Base-by-base conservation (phyloP, 2,113 vertebrate genomes). In the Cranoglanis bouderius region DNA sequence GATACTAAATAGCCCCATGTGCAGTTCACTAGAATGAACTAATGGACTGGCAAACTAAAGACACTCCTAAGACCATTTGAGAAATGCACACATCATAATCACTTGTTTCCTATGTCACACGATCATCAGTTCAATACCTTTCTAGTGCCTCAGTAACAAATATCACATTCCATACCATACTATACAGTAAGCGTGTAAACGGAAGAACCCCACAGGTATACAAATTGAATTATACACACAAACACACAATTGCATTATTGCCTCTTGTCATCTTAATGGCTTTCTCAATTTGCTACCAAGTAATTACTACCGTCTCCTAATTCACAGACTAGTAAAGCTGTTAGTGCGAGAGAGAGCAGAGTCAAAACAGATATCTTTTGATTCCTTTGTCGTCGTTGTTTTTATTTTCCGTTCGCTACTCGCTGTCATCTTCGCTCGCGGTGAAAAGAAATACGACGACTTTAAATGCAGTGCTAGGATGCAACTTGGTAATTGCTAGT, bases 401-500 rank as follows among this genome's bases (percentile, higher is more conserved):
- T 57, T 82, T 63, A 19, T 74, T 84, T 26, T 67, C 38, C 29
- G 24, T 86, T 85, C 57, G 70, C 70, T 59, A 77, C 67, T 85
- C 84, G 63, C 57, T 87, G 83, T 85, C 70, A 74, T 84, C 82
- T 90, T 61, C 26, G 24, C 82, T 85, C 82, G 49, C 55, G 35
- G 87, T 90, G 72, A 86, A 83, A 87, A 89, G 86, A 91, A 90
- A 91, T 72, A 63, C 38, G 63, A 77, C 85, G 81, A 90, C 85
- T 92, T 90, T 85, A 92, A 94, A 93, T 49, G 82, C 81, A 86
- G 89, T 84, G 82, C 91, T 92, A 91, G 91, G 91, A 92, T 94
- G 90, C 93, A 94, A 94, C 92, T 91, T 92, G 91, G 89, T 94
- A 95, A 94, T 93, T 94, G 93, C 91, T 91, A 93, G 92, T 94